Evolutionary conservation across 2,113 vertebrate genomes (phyloP), one percentile per base, ranked within the genome.

Genomic region (Synodontis membranacea): DNA sequence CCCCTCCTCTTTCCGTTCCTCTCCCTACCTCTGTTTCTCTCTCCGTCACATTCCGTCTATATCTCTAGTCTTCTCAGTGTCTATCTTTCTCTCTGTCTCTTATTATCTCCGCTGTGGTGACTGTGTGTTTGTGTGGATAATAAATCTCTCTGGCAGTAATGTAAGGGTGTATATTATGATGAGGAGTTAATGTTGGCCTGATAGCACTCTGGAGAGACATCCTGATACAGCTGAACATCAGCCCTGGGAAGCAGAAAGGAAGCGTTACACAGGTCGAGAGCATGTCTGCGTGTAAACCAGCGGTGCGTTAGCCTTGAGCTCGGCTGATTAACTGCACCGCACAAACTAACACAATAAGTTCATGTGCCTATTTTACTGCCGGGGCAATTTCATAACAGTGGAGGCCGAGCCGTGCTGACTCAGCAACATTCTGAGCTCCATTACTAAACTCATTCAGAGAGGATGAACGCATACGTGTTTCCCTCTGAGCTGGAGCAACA

Each of bases 221-320:
- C 89, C 80, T 17, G 74, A 92, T 91, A 82, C 88, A 86, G 82
- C 89, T 92, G 92, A 91, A 91, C 92, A 93, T 92, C 92, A 90
- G 92, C 89, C 79, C 89, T 85, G 85, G 85, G 85, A 93, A 88
- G 83, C 91, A 90, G 93, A 91, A 87, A 91, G 88, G 90, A 85
- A 80, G 88, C 52, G 5, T 54, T 89, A 84, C 58, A 62, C 37
- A 86, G 95, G 95, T 97, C 95, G 97, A 97, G 94, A 93, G 80
- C 90, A 75, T 88, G 76, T 90, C 92, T 91, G 92, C 90, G 95
- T 92, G 95, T 93, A 97, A 96, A 97, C 91, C 89, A 96, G 93
- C 93, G 90, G 12, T 48, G 76, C 85, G 94, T 93, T 94, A 93
- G 48, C 92, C 80, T 88, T 58, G 74, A 88, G 88, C 91, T 88